Percentiles rank a stretch among this genome's conserved stretches.
Conservation (phyloP, 1,140 invertebrate genomes). For the Polypedilum vanderplanki region DNA sequence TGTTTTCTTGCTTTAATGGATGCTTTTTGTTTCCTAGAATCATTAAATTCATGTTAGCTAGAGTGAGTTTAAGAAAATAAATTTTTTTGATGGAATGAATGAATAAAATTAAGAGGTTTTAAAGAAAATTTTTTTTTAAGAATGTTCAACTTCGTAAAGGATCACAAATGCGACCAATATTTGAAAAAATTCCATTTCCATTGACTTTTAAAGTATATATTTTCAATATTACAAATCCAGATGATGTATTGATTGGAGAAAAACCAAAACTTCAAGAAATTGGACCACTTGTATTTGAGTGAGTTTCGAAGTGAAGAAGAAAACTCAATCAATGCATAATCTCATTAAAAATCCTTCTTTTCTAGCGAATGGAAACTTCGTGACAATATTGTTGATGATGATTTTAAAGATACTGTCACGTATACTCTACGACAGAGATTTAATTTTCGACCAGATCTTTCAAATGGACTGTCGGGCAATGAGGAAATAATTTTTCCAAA, state of each 20-base stretch:
- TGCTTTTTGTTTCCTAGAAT: background rate
- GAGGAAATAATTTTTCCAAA: slow-evolving; percentile 50
- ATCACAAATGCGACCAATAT: slow-evolving; percentile 19
- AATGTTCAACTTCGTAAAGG: slow-evolving; percentile 6
- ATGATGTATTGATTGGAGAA: slow-evolving; percentile 23
- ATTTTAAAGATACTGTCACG: slow-evolving; percentile 49
- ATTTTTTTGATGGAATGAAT: too few relatives aligned
- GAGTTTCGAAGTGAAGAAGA: background rate
- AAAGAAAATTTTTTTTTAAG: background rate
- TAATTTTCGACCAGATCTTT: slow-evolving; percentile 44
- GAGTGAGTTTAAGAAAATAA: background rate
- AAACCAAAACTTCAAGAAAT: slow-evolving; percentile 27
- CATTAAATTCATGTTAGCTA: background rate
- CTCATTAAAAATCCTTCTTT: slow-evolving; percentile 21
- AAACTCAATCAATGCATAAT: too few relatives aligned
- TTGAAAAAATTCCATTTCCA: slow-evolving; percentile 24
- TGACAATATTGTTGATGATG: slow-evolving; percentile 47
- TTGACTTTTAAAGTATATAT: background rate
- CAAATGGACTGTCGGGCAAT: slow-evolving; percentile 47
- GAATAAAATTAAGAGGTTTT: too few relatives aligned
- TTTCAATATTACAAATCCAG: slow-evolving; percentile 25
- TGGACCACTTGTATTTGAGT: slow-evolving; percentile 29
- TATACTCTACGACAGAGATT: slow-evolving; percentile 47
- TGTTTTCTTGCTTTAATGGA: background rate
- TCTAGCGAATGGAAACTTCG: slow-evolving; percentile 53